Base-by-base conservation (phyloP, 2,797 vertebrate species). In the Pangasius krempfi region DNA sequence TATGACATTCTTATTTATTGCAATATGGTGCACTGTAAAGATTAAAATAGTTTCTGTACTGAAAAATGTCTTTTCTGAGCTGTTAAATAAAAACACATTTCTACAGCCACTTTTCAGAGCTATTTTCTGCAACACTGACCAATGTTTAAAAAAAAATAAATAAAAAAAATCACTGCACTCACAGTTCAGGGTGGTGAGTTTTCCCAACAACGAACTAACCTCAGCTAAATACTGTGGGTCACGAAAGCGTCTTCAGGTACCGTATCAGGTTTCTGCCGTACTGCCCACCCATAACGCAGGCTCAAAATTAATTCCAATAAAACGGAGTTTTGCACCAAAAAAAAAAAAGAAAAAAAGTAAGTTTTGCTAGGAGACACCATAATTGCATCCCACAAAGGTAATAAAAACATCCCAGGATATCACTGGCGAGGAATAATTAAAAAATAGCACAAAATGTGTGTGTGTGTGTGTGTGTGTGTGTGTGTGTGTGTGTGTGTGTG, bases 361-460 rank as follows among this genome's bases (percentile, higher is more conserved):
- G 40, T 84, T 68, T 84, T 33, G 44, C 27, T 84, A 10, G 4
- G 9, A 64, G 58, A n/a, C 7, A 13, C 12, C 16, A n/a, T 50
- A 47, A 64, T 5, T 66, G 40, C 81, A 33, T 50, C 60, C 62
- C 60, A 30, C 60, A 9, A 62, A 52, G 60, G 60, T 84, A 33
- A 66, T 66, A 50, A 84, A 52, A 84, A 84, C 82, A 66, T 84
- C 82, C 44, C 60, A 50, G 60, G 82, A 84, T 33, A 66, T 84
- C 44, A 20, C 40, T 62, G n/a, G 37, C 5, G 18, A 20, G 9
- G 25, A 83, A 64, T n/a, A 81, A 81, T 81, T 37, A 83, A 64
- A 44, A 40, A 40, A 47, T 25, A 68, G 40, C n/a, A 50, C 16
- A 50, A 30, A 47, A 27, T 2, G 37, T 14, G 22, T 0, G 80